Base-by-base conservation (phyloP, 2,113 vertebrate species). In the Microcebus tavaratra region DNA sequence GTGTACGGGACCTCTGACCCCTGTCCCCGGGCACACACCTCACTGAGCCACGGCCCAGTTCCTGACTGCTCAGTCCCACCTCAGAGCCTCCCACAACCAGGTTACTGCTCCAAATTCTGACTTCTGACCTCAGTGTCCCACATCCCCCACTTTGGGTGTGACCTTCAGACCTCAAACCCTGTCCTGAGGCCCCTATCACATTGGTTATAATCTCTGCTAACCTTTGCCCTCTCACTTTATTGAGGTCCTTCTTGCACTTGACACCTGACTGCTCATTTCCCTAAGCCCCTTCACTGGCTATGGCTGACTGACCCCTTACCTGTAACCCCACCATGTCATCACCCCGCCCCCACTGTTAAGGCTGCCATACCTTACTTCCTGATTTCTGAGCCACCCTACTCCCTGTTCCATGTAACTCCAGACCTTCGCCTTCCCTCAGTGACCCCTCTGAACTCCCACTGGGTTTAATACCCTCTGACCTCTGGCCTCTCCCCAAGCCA, bases 281-380 rank as follows among this genome's bases (percentile, higher is more conserved):
- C 21, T 29, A 1, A 70, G 79, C n/a, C 13, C 20, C 61, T 48
- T 75, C 10, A 0, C 9, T 0, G 20, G 63, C 20, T n/a, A 0
- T 59, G 67, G 50, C 83, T 92, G 36, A 83, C 83, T 92, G 36
- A 83, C 10, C 27, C 61, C 80, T 67, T 45, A 25, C 55, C 73
- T 53, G 20, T 6, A 39, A 20, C 45, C 39, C 11, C 13, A 3
- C 57, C 12, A 0, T 34, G 89, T 42, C 39, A 5, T 29, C 29
- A 45, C 45, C 68, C 45, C 1, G 11, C 17, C 50, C 31, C 31
- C 39, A 1, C 68, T 5, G 36, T 50, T 31, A 14, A 50, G 55
- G 29, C 72, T 42, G 2, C 3, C 14, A 25, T 48, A 45, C n/a
- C 53, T 61, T 3, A 17, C 15, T 42, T 75, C 82, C 53, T 76